Base-by-base conservation (phyloP, 1,140 invertebrate genomes). In the Pemphigus obesinymphae region DNA sequence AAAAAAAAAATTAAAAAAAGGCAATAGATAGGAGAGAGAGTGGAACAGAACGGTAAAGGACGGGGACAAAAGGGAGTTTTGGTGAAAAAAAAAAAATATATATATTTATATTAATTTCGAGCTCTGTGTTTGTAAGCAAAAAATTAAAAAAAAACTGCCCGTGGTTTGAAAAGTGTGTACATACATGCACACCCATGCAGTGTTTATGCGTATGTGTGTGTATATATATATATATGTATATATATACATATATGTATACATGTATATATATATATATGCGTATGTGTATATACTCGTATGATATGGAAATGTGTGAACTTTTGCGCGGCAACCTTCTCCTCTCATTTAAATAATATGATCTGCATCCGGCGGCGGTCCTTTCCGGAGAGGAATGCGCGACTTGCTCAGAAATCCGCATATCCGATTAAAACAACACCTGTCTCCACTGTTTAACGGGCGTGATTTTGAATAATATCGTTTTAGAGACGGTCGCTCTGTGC, bases 61-160 rank as follows among this genome's bases (percentile, higher is more conserved):
- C n/a, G n/a, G n/a, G n/a, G n/a, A n/a, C n/a, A n/a, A n/a, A 40
- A 17, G 34, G 48, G 53, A 70, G 43, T 72, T 45, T 10, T 40
- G 68, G 68, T 48, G 68, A 48, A 72, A 45, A 70, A 76, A 78
- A 78, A n/a, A n/a, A n/a, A n/a, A n/a, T n/a, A n/a, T n/a, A n/a
- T n/a, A n/a, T n/a, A n/a, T n/a, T n/a, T n/a, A n/a, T 61, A 78
- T 78, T 78, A 78, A 78, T 78, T 78, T 78, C 53, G 53, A 78
- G 75, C 75, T 58, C 43, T 78, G 75, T 55, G 75, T 23, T 34
- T 26, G 31, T 78, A 78, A 76, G 75, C 37, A 26, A 61, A 78
- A 78, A 76, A 75, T n/a, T n/a, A n/a, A n/a, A n/a, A n/a, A n/a
- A n/a, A n/a, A n/a, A n/a, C n/a, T n/a, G n/a, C n/a, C n/a, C n/a